Base-by-base conservation (phyloP, 2,888 invertebrate genomes). In the Parnassius glacialis region DNA sequence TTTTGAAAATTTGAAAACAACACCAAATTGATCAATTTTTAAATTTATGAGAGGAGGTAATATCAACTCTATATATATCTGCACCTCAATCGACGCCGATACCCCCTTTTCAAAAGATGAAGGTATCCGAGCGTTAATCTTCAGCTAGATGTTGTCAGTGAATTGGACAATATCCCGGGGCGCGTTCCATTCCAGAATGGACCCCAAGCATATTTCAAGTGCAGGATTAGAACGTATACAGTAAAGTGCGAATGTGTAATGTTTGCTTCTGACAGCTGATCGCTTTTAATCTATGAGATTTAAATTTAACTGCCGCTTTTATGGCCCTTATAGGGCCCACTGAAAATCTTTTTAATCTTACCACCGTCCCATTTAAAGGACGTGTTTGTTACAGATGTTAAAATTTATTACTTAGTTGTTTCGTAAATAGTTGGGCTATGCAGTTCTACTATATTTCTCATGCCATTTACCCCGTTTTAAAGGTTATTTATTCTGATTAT, bases 131-230 rank as follows among this genome's bases (percentile, higher is more conserved):
- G 68, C 74, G 81, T 84, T 85, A 86, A 87, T 85, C 84, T 81
- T 73, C 68, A 69, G 67, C 74, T 68, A 75, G 83, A 81, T 76
- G 79, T 79, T 78, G 79, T 82, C 81, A 75, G 75, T 78, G 83
- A 80, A 86, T 84, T 81, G 83, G 78, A 80, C 78, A 70, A 70
- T 71, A 70, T 76, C 78, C 80, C 77, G 70, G 70, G 74, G 72
- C 70, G 74, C 70, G 75, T 77, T 76, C 74, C 71, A 71, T 64
- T 68, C 72, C 68, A 65, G 56, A 63, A 62, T 55, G 43, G 57
- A 59, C 72, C 80, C 83, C 71, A 67, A 79, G 84, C 87, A 90
- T 88, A 90, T 87, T 90, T 90, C 87, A 90, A 90, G 88, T 81
- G 83, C 85, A 83, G 88, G 88, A 87, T 90, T 90, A 89, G 81